Conservation (phyloP, 2,113 vertebrate genomes). For the Trochalopteron elliotii region DNA sequence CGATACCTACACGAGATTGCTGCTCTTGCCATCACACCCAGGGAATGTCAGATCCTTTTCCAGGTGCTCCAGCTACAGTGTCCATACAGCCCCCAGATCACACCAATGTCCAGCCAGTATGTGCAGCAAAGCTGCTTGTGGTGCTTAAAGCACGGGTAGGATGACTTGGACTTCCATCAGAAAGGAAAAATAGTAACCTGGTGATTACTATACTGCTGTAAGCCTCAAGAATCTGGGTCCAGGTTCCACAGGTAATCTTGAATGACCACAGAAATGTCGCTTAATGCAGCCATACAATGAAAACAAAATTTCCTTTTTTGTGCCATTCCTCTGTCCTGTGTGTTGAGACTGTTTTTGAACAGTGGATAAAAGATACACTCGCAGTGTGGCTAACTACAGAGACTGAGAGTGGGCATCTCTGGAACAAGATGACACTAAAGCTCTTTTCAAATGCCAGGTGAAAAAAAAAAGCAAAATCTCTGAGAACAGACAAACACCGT, state of each 20-base stretch:
- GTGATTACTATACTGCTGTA: background rate
- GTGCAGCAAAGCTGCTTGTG: accelerated
- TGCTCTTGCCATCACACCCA: background rate
- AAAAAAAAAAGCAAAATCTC: background rate
- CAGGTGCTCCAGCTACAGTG: background rate
- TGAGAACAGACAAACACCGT: background rate
- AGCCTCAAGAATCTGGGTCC: background rate
- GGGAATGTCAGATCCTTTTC: background rate
- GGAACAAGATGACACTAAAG: background rate
- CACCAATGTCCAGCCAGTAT: accelerated
- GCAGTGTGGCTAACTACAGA: background rate
- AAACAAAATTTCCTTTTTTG: background rate
- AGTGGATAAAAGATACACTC: background rate
- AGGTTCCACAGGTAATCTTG: background rate
- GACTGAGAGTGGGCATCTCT: background rate
- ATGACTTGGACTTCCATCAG: background rate
- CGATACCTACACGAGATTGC: background rate
- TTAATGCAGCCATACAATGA: background rate
- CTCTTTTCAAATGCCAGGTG: background rate
- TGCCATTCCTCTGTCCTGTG: background rate
- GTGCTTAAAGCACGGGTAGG: background rate
- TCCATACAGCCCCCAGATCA: background rate
- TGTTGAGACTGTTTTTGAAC: background rate
- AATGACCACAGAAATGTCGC: background rate
- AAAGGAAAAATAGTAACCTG: background rate